These are phyloP conservation scores for Bombyx mori DNA, from an alignment of 1,140 invertebrate genomes.

Conservation along the genomic window ASM3026992v2 NC_085131.1:7043501-7044000, in stretches of 20 bases:
- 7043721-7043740: slow-evolving; percentile 65
- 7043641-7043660: slow-evolving; percentile 19
- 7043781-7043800: slow-evolving; percentile 43
- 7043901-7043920: slow-evolving; percentile 60
- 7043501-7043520: slow-evolving; percentile 30
- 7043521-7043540: slow-evolving; percentile 18
- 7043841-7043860: slow-evolving; percentile 28
- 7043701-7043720: slow-evolving; percentile 48
- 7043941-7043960: slow-evolving; percentile 41
- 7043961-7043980: slow-evolving; percentile 49
- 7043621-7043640: slow-evolving; percentile 65
- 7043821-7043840: slow-evolving; percentile 20
- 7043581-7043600: slow-evolving; percentile 38
- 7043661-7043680: slow-evolving; percentile 61
- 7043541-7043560: slow-evolving; percentile 6
- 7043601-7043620: slow-evolving; percentile 58
- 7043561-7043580: slow-evolving; percentile 61
- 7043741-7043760: slow-evolving; percentile 65
- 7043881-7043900: slow-evolving; percentile 47
- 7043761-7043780: slow-evolving; percentile 65
- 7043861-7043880: slow-evolving; percentile 45
- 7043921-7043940: slow-evolving; percentile 57
- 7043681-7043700: slow-evolving; percentile 24
- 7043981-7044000: slow-evolving; percentile 57
- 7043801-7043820: slow-evolving; percentile 35